Evolutionary conservation across 2,888 invertebrate species (phyloP), one percentile per base, ranked within the genome.

Genomic region (Strigamia transsilvanica): DNA sequence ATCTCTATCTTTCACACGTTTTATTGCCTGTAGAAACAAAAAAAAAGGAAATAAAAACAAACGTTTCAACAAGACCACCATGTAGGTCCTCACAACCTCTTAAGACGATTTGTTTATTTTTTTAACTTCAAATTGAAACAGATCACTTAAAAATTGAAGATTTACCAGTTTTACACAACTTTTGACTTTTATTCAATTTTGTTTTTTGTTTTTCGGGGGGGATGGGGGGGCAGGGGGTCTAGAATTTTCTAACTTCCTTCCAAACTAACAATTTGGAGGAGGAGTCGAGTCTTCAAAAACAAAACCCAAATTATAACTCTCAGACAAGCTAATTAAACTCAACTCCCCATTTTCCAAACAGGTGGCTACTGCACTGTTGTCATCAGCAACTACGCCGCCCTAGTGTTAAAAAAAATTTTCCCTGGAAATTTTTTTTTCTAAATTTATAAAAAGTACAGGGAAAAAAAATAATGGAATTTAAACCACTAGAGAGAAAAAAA

Each of bases 341-440:
- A 73, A 73, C 73, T 73, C 73, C 61, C 73, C 73, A 73, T 73
- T 73, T 73, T n/a, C 13, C 12, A 73, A 73, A 73, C 73, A 73
- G 73, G 73, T 73, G 73, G 73, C 73, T 73, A 73, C 73, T 73
- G 73, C 73, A 73, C 23, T 73, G 73, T 73, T 73, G 32, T 73
- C 73, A 73, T 73, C 73, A 66, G 9, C 73, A 73, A 73, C 73
- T 32, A 32, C 73, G 73, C 73, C 73, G 73, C 73, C 73, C 73
- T 73, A 32, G 73, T 73, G 73, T 73, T 32, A 51, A 27, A 73
- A 73, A 73, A 73, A 73, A 32, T 73, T 73, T 73, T 73, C 73
- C 73, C 27, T 73, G 73, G 13, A 27, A 73, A 73, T 23, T 23
- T 23, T 18, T 15, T 15, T 18, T 18, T 51, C 0, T 66, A 21